Percentiles rank a stretch among this genome's conserved stretches.
Conservation (phyloP, 2,888 invertebrate genomes). For the Hyalella azteca region DNA sequence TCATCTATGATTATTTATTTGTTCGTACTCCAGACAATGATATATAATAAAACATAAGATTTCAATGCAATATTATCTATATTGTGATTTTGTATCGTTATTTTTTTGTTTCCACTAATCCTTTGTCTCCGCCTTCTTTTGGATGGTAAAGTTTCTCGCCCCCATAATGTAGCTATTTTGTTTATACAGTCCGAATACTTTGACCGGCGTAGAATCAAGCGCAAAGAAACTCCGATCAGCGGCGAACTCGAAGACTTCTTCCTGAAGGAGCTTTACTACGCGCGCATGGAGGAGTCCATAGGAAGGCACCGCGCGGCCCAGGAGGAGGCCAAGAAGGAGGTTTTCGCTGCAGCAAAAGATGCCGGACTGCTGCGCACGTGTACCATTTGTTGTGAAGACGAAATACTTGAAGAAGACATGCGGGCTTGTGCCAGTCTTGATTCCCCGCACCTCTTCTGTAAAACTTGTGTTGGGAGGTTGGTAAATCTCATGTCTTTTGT, state of each 20-base stretch:
- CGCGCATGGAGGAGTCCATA: slow-evolving; percentile 49
- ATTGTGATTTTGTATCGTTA: too few species aligned
- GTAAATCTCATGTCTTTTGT: too few species aligned
- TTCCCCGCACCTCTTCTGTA: slow-evolving; percentile 66
- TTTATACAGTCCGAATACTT: background rate
- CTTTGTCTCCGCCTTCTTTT: too few species aligned
- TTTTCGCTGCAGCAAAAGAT: slow-evolving; percentile 44
- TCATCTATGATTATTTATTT: too few species aligned
- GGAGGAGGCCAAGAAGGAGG: slow-evolving; percentile 47
- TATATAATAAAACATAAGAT: too few species aligned
- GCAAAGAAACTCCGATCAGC: slow-evolving; percentile 32
- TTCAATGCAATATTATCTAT: too few species aligned
- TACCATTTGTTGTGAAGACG: slow-evolving; percentile 68
- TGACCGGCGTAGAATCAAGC: slow-evolving; percentile 46
- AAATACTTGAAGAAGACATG: slow-evolving; percentile 65
- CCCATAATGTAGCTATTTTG: background rate
- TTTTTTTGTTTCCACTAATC: too few species aligned
- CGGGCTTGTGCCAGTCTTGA: slow-evolving; percentile 61
- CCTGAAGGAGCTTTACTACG: slow-evolving; percentile 57
- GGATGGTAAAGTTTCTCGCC: too few species aligned
- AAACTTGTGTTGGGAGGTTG: slow-evolving; percentile 64
- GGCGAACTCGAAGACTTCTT: slow-evolving; percentile 55
- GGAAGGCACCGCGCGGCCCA: slow-evolving; percentile 45
- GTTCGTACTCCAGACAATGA: too few species aligned
- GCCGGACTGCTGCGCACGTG: slow-evolving; percentile 64